Conservation (phyloP, 2,797 vertebrate genomes). For the Xiphorhynchus erythropygius region DNA sequence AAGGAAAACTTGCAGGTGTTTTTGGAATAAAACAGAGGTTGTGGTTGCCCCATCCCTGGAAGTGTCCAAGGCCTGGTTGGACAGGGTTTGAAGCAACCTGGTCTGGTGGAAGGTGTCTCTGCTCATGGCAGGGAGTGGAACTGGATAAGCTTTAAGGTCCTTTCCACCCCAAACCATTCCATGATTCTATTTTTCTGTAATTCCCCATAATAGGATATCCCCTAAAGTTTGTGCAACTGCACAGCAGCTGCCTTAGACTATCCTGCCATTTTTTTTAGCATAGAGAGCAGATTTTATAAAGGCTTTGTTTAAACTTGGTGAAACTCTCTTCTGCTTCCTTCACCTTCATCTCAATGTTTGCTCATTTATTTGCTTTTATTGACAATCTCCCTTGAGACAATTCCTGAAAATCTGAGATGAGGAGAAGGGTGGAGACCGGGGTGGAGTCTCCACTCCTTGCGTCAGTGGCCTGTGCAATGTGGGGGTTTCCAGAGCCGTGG, state of each 20-base stretch:
- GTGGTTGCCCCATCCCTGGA: not conserved
- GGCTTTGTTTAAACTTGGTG: not conserved
- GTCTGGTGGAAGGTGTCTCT: not conserved
- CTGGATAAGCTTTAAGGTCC: not conserved
- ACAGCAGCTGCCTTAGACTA: not conserved
- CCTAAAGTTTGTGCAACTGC: not conserved
- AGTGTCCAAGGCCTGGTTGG: not conserved
- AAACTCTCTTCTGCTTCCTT: not conserved
- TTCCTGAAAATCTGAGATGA: not conserved
- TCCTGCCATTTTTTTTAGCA: not conserved
- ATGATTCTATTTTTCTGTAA: not conserved
- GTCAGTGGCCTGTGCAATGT: rapidly evolving
- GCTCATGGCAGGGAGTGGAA: not conserved
- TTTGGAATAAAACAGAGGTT: not conserved
- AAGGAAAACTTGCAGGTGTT: not conserved
- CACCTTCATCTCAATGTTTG: not conserved
- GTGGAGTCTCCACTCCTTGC: not conserved
- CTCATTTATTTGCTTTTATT: not conserved
- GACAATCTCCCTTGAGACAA: not conserved
- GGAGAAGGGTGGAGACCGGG: not conserved
- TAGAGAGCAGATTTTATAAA: not conserved
- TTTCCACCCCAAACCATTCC: not conserved
- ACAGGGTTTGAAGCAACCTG: not conserved
- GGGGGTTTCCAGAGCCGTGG: not conserved
- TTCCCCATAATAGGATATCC: not conserved